Conservation (phyloP, 2,888 invertebrate genomes). For the Heteromurus nitidus region DNA sequence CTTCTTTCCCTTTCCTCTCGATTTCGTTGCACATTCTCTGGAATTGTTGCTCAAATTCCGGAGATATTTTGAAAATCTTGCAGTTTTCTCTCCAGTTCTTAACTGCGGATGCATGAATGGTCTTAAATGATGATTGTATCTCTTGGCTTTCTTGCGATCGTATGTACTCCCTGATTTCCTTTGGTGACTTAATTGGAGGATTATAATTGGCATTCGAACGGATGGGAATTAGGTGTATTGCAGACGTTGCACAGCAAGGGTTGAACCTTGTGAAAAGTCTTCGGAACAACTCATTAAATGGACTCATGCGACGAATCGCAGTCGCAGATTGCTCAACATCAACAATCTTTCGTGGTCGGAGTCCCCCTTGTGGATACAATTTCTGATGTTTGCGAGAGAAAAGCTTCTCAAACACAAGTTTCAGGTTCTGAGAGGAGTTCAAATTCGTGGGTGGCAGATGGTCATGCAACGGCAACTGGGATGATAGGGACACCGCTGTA, state of each 20-base stretch:
- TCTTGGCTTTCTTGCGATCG: slow-evolving; percentile 19
- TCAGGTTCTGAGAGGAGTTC: slow-evolving; percentile 19
- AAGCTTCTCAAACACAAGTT: slow-evolving; percentile 20
- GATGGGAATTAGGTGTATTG: neutral
- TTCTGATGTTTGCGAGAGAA: slow-evolving; percentile 34
- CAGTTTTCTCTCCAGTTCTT: slow-evolving; percentile 24
- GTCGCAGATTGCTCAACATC: neutral
- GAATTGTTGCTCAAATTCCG: slow-evolving; percentile 6
- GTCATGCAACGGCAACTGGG: neutral
- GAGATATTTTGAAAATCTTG: slow-evolving; percentile 14
- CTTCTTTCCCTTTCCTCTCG: slow-evolving; percentile 36
- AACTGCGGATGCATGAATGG: slow-evolving; percentile 35
- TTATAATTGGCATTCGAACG: neutral
- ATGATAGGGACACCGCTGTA: neutral
- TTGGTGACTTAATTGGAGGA: slow-evolving; percentile 25
- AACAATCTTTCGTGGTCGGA: neutral
- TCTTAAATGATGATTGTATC: slow-evolving; percentile 9
- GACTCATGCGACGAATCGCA: neutral
- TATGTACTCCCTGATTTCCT: slow-evolving; percentile 37
- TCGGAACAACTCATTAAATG: neutral
- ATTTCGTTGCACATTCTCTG: slow-evolving; percentile 21
- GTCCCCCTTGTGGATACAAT: no score
- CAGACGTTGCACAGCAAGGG: slow-evolving; percentile 30
- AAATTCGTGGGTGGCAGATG: neutral
- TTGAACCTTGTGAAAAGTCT: slow-evolving; percentile 27